Conservation (phyloP, 1,140 invertebrate species). For the Amphibalanus amphitrite region DNA sequence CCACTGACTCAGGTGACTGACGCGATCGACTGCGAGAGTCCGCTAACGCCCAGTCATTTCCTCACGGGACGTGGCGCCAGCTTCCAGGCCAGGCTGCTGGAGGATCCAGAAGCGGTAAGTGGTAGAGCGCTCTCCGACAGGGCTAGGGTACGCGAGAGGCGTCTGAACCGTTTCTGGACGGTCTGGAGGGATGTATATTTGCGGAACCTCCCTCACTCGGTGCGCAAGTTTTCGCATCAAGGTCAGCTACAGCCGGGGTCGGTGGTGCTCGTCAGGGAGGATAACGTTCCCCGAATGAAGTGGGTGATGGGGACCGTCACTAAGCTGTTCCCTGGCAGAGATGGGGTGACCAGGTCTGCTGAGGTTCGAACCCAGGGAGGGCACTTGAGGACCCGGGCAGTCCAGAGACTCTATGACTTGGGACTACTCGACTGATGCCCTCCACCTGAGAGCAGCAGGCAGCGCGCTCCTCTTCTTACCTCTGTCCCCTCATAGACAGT, state of each 20-base stretch:
- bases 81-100: background rate
- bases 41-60: background rate
- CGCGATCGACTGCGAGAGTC: background rate
- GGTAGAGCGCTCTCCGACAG: background rate
- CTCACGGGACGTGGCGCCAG: background rate
- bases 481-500: too few relatives aligned
- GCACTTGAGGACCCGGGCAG: background rate
- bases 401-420: background rate
- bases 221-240: background rate
- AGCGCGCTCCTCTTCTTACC: too few relatives aligned
- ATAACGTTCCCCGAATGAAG: background rate
- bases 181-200: background rate
- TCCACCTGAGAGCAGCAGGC: too few relatives aligned
- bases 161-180: background rate
- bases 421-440: too few relatives aligned
- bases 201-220: background rate
- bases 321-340: background rate
- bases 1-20: background rate
- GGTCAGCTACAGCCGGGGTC: background rate
- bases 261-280: background rate
- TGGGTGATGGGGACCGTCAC: background rate
- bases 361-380: background rate
- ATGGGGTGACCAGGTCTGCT: background rate
- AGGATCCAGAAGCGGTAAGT: background rate
- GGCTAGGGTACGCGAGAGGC: background rate